Evolutionary conservation across 1,140 invertebrate species (phyloP), one percentile per base, ranked within the genome.

Genomic region (Hydropsyche tenuis): DNA sequence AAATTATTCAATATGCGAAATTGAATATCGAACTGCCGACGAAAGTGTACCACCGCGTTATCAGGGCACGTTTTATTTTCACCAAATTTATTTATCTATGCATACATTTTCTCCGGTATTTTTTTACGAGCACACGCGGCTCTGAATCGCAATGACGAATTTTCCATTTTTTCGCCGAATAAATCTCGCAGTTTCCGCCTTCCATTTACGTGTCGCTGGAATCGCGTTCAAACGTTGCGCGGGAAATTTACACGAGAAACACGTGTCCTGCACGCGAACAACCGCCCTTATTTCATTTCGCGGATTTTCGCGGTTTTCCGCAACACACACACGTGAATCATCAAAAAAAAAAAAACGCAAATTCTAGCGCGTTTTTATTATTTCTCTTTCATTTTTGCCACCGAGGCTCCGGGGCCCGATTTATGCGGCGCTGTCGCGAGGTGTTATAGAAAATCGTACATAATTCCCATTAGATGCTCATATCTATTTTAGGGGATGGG

Each of bases 361-460:
- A 37, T 37, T 37, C 9, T 9, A 37, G 3, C 30, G 30, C 9
- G 9, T 37, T 9, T 37, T 37, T 9, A 4, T 9, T 37, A 4
- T 37, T 37, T 37, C 3, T 37, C 30, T 37, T 9, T 3, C 30
- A 9, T 37, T 37, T 53, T 46, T 12, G 2, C 45, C 18, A 46
- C 45, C 45, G 12, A n/a, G 11, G 74, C n/a, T n/a, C n/a, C 74
- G 68, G 72, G 37, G 65, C 75, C 72, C 75, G 69, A 77, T 77
- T 77, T 77, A 77, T 77, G 75, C 53, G 48, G 69, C 48, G 37
- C 73, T 74, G 73, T 77, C 75, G 74, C 75, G 66, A 69, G 73
- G 70, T 73, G 75, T 74, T 77, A 77, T 77, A 77, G 75, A 77
- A 77, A 77, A 77, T 77, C 75, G 73, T 77, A 77, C 75, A 77